These are phyloP conservation scores for Equus przewalskii DNA, from an alignment of 2,113 vertebrate genomes.

Conservation along the genomic window DNA sequence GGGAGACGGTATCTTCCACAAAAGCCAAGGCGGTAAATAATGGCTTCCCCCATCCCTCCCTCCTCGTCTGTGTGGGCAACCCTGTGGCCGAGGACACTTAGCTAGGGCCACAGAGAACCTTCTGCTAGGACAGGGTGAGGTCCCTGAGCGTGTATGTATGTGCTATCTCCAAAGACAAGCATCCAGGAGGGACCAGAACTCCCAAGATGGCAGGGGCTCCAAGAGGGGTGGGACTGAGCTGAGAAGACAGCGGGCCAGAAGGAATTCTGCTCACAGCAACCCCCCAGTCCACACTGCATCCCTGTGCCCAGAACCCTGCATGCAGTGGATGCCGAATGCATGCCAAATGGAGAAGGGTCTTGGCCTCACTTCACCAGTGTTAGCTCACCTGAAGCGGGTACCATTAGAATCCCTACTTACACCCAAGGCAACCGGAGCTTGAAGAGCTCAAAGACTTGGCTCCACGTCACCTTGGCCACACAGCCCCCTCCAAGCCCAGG, in stretches of 20 bases:
- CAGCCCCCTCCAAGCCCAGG: background rate
- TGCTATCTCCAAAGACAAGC: rapidly evolving
- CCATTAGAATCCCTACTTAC: background rate
- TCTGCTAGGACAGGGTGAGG: rapidly evolving
- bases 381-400: rapidly evolving
- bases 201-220: rapidly evolving
- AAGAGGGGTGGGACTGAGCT: background rate
- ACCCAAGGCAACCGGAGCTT: background rate
- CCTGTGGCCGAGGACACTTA: background rate
- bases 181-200: background rate
- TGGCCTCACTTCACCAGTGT: background rate
- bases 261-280: background rate
- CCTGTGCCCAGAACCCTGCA: background rate
- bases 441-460: background rate
- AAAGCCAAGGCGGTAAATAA: rapidly evolving
- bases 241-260: background rate
- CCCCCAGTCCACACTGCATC: rapidly evolving
- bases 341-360: background rate
- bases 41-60: no score
- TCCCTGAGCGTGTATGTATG: background rate
- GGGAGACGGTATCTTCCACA: no score
- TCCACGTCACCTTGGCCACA: rapidly evolving
- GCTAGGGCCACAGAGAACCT: background rate
- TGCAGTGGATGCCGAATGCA: rapidly evolving
- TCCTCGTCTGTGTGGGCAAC: rapidly evolving